Base-by-base conservation (phyloP, 2,888 invertebrate species). In the Drosophila dives region DNA sequence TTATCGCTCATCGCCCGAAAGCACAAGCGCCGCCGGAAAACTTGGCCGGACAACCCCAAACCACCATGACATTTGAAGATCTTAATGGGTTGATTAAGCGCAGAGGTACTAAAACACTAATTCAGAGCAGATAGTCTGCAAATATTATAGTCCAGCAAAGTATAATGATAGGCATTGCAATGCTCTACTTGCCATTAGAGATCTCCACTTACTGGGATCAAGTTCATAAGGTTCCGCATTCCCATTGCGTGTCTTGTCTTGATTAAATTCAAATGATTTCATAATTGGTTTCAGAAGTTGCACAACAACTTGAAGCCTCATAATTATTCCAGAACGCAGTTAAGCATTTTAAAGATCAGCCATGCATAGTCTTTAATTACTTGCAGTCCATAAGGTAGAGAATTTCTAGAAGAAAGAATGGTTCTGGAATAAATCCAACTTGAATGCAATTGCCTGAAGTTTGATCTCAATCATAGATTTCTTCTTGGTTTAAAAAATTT, bases 51-150 rank as follows among this genome's bases (percentile, higher is more conserved):
- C 48, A 51, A 7, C 54, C 75, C 3, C 74, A 76, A 67, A 70
- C 58, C 5, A 48, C 75, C 15, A 73, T 87, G 64, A 78, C 69
- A 6, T 86, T 90, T 45, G 90, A 89, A 7, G 75, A 86, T 4
- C 80, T 90, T 15, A 86, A 90, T 50, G 81, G 81, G 38, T 53
- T 86, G 36, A 75, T 89, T 65, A 90, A 85, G 65, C 63, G 82
- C 40, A 83, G 85, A 73, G 91, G 91, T 83, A 82, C 36, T 51
- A 26, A 48, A 15, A 49, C 26, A 42, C 38, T 42, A 38, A 51
- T n/a, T 49, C 17, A 36, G 48, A 51, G 51, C 23, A 40, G 38
- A 11, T 42, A 64, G 15, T 38, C 23, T 26, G 20, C 53, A 10
- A 26, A 54, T 8, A 45, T 23, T 38, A 26, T 7, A 23, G 34